Conservation (phyloP, 1,140 invertebrate species). For the Lineus longissimus region DNA sequence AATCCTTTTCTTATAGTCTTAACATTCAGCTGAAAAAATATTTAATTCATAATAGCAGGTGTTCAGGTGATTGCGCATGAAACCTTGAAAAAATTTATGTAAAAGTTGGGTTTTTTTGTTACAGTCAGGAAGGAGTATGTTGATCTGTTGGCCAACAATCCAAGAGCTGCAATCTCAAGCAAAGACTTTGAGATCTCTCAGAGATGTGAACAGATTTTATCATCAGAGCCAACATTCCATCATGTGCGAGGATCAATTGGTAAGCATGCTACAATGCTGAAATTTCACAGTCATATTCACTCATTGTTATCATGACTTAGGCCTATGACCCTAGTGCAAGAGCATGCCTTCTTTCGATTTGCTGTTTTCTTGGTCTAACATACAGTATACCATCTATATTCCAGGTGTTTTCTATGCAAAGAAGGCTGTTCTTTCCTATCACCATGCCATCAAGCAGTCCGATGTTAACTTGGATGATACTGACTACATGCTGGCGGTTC, state of each 20-base stretch:
- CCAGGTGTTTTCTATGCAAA: conserved; percentile 49
- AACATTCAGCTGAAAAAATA: too few relatives aligned
- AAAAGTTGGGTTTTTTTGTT: not conserved
- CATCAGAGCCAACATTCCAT: conserved; percentile 38
- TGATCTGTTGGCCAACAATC: conserved; percentile 39
- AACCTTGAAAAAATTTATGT: not conserved
- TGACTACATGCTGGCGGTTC: conserved; percentile 43
- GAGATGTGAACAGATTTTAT: conserved; percentile 43
- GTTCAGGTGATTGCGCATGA: not conserved
- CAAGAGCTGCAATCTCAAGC: conserved; percentile 42
- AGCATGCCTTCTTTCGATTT: too few relatives aligned
- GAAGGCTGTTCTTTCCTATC: conserved; percentile 50
- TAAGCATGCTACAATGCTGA: too few relatives aligned
- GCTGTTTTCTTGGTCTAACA: too few relatives aligned
- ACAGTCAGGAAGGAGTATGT: conserved; percentile 44
- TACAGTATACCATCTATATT: not conserved
- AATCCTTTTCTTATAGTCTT: too few relatives aligned
- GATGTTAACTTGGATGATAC: conserved; percentile 35
- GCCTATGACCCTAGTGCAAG: too few relatives aligned
- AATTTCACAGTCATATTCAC: too few relatives aligned
- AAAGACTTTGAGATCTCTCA: conserved; percentile 47
- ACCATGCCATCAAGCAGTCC: conserved; percentile 37
- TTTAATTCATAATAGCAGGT: too few relatives aligned
- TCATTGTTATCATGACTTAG: too few relatives aligned
- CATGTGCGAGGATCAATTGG: conserved; percentile 44